Evolutionary conservation across 2,888 invertebrate genomes (phyloP), one percentile per base, ranked within the genome.

Genomic region (Keiferia lycopersicella): DNA sequence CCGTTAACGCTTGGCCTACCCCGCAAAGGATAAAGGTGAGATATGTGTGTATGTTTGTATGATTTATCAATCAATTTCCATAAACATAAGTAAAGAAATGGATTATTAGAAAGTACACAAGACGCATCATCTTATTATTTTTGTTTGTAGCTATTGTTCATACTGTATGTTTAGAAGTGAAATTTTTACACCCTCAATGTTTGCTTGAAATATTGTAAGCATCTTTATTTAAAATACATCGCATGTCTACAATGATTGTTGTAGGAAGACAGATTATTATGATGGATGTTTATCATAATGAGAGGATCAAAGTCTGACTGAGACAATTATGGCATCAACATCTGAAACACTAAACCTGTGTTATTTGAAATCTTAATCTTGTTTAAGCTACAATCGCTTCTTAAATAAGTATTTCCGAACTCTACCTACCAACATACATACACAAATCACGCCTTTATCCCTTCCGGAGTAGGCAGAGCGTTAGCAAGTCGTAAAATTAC

Each of bases 261-360:
- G 1, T 26, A 8, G n/a, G n/a, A n/a, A n/a, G 56, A 14, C 56
- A 56, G 34, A 56, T 30, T 61, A 48, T 30, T 18, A 50, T 61
- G 50, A 61, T 50, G 50, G 30, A 18, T 50, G 48, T 48, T 34
- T 61, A 59, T 22, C 59, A 59, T 59, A 41, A 48, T 50, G 26
- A 30, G 26, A 30, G 34, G 50, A 61, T 30, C 61, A 60, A 26
- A 65, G 59, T 56, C 59, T 62, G 62, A 51, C 59, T 60, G 34
- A 62, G 62, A 58, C 50, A 51, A 62, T 16, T 65, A 34, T n/a
- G n/a, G 41, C 45, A 56, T 26, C 34, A 53, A 22, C 39, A 18
- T 14, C 62, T 62, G 62, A 62, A 62, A 62, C 26, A 22, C n/a
- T 14, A 57, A 63, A 63, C 62, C 45, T 26, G 62, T 63, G 59